Base-by-base conservation (phyloP, 2,888 invertebrate species). In the Megamerina dolium region DNA sequence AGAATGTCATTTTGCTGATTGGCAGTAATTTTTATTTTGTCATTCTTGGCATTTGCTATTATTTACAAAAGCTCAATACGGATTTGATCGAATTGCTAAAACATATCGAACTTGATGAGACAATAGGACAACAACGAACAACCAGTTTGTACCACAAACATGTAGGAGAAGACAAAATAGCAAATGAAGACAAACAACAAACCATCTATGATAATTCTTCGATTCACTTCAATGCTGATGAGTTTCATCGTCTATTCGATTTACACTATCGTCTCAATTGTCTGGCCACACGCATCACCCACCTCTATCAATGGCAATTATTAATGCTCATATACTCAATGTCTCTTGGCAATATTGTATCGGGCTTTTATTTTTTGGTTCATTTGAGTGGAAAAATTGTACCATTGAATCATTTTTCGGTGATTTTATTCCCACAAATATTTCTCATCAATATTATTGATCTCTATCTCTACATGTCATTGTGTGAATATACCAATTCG, bases 341-440 rank as follows among this genome's bases (percentile, higher is more conserved):
- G 19, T 20, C 35, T 13, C 29, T 34, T 27, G 41, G 35, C 35
- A 35, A 35, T 30, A 34, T 41, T 16, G 32, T 40, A 17, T 41
- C 35, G 14, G 30, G 9, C 8, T 41, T 35, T 36, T 30, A 41
- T 23, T 41, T 29, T 9, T 29, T 41, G n/a, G 40, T 40, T 23
- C 32, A 40, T 14, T 21, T 40, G 26, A 23, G 21, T 40, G 40
- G 40, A 20, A 40, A 23, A 18, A 21, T 23, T 3, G 3, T 32
- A 8, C 26, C 40, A 2, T 23, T 18, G 17, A 17, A 40, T 8
- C 5, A 31, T 3, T 33, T 40, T 23, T 40, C 40, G n/a, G 31
- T 32, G 12, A 18, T 32, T 12, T 10, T 40, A 3, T 40, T 33
- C 13, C 18, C 17, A 4, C 32, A 40, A 18, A 18, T 40, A 8